A percentile compares a stretch with the other conserved stretches of the same genome.
Conservation (phyloP, 2,113 vertebrate genomes). For the Gadus macrocephalus region DNA sequence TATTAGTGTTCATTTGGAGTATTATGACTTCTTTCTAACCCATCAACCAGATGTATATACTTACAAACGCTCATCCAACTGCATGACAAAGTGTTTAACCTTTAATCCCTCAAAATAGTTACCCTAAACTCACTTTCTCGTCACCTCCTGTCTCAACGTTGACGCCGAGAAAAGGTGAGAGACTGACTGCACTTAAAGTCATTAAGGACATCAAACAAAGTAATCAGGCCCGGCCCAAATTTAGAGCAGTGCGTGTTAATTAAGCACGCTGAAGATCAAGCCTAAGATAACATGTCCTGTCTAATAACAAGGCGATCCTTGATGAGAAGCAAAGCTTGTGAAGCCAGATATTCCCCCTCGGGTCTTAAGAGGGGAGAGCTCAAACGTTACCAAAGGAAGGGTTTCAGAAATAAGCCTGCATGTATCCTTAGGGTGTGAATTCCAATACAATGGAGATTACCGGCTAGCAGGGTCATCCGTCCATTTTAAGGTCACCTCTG, state of each 20-base stretch:
- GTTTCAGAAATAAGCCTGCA: slow-evolving; percentile 61
- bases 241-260: neutral
- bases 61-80: no score
- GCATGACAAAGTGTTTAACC: no score
- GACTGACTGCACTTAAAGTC: no score
- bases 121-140: no score
- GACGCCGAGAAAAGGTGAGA: no score
- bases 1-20: no score
- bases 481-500: slow-evolving; percentile 51
- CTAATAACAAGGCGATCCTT: slow-evolving; percentile 46
- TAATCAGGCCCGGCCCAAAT: neutral
- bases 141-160: no score
- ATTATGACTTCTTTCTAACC: no score
- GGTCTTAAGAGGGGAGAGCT: slow-evolving; percentile 46
- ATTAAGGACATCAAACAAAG: slow-evolving; percentile 1
- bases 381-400: slow-evolving; percentile 61
- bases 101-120: no score
- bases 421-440: slow-evolving; percentile 64
- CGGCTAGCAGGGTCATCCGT: slow-evolving; percentile 40
- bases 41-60: no score
- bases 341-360: slow-evolving; percentile 46
- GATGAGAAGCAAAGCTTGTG: slow-evolving; percentile 39
- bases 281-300: slow-evolving; percentile 51
- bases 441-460: slow-evolving; percentile 63
- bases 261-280: slow-evolving; percentile 43